Evolutionary conservation across 2,797 vertebrate species (phyloP), one percentile per base, ranked within the genome.

Genomic region (Alauda arvensis): DNA sequence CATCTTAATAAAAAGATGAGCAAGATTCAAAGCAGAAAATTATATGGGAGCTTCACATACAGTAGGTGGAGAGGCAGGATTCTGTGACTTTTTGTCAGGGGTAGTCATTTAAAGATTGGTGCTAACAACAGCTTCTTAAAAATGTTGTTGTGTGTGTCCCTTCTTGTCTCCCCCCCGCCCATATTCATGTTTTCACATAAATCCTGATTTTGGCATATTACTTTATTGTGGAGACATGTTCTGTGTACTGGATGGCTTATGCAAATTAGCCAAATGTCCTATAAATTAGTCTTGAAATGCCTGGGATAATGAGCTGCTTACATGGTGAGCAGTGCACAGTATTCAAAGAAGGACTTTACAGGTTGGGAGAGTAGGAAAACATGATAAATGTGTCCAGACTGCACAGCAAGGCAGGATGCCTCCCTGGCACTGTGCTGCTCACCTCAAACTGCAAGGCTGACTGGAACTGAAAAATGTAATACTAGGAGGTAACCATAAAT

Each of bases 221-320:
- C 78, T 77, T 91, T 83, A 88, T 89, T 95, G 84, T 93, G 91
- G 65, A 95, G 90, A 92, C 74, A 92, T 91, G 71, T 91, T 92
- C 84, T 89, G 60, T 91, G 79, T 87, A 77, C 85, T 91, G 74
- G 83, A 89, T 90, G 63, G 78, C 80, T 87, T 92, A 91, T 94
- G 92, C 89, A 95, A 96, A 97, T 94, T 66, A 87, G 82, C 83
- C 91, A 94, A 89, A 95, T 79, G 83, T 89, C 91, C 91, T 80
- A 92, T 68, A 86, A 91, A 94, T 91, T 85, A 94, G 66, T 91
- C 89, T 93, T 88, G 81, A 86, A 94, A 92, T 78, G 91, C 59
- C 87, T 78, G 65, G 88, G 94, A 95, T 91, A 90, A 92, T 62
- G 69, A 90, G 74, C 83, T 79, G 57, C 39, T 55, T n/a, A 66